Evolutionary conservation across 2,888 invertebrate genomes (phyloP), one percentile per base, ranked within the genome.

Genomic region (Caenorhabditis parvicauda): DNA sequence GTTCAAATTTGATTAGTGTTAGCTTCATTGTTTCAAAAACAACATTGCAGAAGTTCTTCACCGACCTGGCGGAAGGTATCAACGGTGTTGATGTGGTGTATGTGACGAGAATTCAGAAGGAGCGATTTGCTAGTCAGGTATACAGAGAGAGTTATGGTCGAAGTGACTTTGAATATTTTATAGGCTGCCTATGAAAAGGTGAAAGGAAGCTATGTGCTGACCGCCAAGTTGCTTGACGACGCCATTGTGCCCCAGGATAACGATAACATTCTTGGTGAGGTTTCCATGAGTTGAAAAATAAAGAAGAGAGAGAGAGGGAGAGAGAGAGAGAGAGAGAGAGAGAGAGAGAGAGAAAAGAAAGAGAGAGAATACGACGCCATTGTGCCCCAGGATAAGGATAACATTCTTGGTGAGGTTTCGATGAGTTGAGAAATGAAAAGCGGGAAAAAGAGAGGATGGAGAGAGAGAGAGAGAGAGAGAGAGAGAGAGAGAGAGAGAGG

Each of bases 51-150:
- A 64, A 61, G 38, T 58, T 64, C 45, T 83, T 80, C 70, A 64
- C 64, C 17, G 44, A 74, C 27, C 85, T 99, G 64, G 91, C 94
- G 82, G 88, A 89, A 57, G 92, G 91, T 2, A 84, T 98, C 29
- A 88, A 89, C 0, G 91, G 90, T 62, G 95, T 95, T 0, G 96
- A 99, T 83, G 95, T 99, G 0, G 84, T 99, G 28, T 98, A 99
- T 81, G 92, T 98, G 90, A 99, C 98, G 0, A 87, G 98, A 72
- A 93, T 99, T 74, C 98, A 99, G 82, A 87, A 88, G 43, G 98
- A 66, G 25, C 43, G 66, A 29, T 66, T 68, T 42, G 17, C 50
- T 22, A n/a, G 14, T 22, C 39, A 25, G 50, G 39, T 50, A 7
- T 19, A 14, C 14, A 42, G 19, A 19, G 35, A 35, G n/a, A 35